phyloP scores from a whole-genome alignment of 2,888 invertebrate genomes.

The Eristalis tenax region DNA sequence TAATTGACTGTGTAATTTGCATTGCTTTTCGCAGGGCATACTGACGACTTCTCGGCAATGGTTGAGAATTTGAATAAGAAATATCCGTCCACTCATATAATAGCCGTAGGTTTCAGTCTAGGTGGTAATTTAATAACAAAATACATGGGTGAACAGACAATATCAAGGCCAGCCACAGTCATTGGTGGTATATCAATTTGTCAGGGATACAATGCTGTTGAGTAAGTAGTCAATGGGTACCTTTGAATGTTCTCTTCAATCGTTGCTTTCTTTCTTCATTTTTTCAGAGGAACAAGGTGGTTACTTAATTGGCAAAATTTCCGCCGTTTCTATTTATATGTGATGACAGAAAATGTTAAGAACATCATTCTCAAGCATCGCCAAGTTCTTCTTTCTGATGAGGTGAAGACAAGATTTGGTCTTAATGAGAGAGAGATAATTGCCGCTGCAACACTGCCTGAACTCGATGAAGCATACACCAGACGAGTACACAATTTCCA shows the following conservation, averaged over 20 bases:
- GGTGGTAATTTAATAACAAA: constrained; percentile 97
- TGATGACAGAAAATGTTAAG: constrained; percentile 96
- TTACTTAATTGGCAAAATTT: constrained; percentile 94
- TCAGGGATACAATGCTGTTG: constrained; percentile 95
- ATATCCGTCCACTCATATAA: constrained; percentile 89
- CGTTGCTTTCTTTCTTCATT: neutral
- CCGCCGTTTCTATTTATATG: constrained; percentile 93
- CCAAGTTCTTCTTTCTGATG: constrained; percentile 87
- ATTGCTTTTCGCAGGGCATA: constrained; percentile 86
- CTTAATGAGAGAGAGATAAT: constrained; percentile 92
- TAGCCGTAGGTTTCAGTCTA: constrained; percentile 95
- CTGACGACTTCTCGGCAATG: constrained; percentile 94
- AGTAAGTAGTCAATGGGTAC: constrained; percentile 84
- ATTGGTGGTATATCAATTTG: constrained; percentile 96
- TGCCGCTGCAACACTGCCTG: constrained; percentile 92
- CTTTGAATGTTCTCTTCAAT: neutral
- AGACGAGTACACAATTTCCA: constrained; percentile 89
- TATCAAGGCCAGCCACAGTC: constrained; percentile 86
- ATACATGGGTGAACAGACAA: constrained; percentile 90
- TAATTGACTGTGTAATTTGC: neutral
- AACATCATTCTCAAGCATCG: constrained; percentile 93
- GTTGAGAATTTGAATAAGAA: constrained; percentile 87
- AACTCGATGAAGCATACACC: constrained; percentile 94
- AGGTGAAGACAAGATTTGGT: constrained; percentile 86
- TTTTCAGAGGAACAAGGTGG: constrained; percentile 88